Evolutionary conservation across 2,113 vertebrate genomes (phyloP).

Genomic region (Cavia porcellus): DNA sequence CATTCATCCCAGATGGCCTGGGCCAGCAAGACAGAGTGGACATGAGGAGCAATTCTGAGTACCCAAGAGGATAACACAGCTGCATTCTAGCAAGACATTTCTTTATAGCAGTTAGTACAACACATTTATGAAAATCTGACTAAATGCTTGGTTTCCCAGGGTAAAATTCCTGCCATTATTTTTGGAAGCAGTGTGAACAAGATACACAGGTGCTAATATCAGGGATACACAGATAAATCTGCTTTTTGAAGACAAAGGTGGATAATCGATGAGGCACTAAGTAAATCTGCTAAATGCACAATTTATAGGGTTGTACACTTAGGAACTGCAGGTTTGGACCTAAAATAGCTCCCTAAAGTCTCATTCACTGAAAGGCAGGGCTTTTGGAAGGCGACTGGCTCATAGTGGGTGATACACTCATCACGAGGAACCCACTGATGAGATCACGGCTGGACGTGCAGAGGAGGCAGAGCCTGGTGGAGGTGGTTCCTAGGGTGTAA

Average conservation of each 20-base stretch:
- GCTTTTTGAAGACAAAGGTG: neutral
- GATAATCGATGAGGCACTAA: neutral
- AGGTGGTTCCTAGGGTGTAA: neutral
- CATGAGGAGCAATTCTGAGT: neutral
- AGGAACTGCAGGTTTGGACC: neutral
- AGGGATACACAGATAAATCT: neutral
- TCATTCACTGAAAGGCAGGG: neutral
- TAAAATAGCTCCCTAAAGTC: neutral
- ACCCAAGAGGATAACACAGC: neutral
- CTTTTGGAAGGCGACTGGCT: neutral
- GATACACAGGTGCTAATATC: neutral
- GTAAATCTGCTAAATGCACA: neutral
- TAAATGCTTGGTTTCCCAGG: neutral
- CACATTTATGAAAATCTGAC: constrained; percentile 25
- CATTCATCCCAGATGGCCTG: neutral
- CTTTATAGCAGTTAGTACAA: neutral
- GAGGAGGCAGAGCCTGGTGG: neutral
- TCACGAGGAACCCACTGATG: neutral
- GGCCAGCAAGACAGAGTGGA: neutral
- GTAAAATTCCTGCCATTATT: neutral
- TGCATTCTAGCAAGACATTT: neutral
- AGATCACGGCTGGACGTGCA: neutral
- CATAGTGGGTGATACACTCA: neutral
- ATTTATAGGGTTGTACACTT: neutral
- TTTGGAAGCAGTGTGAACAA: neutral